phyloP scores from a whole-genome alignment of 2,888 invertebrate genomes.

The Drosophila tripunctata region DNA sequence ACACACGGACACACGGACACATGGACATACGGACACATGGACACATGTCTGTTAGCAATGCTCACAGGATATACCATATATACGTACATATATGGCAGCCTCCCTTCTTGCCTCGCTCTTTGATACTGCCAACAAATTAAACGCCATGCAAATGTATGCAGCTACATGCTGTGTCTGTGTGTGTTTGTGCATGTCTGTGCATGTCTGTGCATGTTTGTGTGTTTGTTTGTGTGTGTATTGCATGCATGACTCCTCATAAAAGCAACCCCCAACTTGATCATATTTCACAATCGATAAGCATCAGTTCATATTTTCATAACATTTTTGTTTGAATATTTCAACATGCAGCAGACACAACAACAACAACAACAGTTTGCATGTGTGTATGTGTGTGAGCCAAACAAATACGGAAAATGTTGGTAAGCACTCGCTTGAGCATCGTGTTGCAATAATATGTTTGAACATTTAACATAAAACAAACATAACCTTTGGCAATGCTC shows the following conservation, averaged over 20 bases:
- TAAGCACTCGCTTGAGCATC: conserved; percentile 61
- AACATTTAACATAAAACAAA: conserved; percentile 82
- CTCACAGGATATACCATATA: conserved; percentile 25
- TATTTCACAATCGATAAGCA: conserved; percentile 83
- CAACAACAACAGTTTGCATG: conserved; percentile 25
- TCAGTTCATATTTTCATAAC: conserved; percentile 82
- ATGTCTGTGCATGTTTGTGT: conserved; percentile 13
- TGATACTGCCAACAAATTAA: conserved; percentile 72
- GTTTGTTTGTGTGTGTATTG: conserved; percentile 29
- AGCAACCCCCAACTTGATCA: conserved; percentile 59
- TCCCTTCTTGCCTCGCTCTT: conserved; percentile 29
- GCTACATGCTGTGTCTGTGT: conserved; percentile 3
- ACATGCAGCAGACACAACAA: conserved; percentile 59
- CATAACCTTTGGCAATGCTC: conserved; percentile 76
- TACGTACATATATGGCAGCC: conserved; percentile 54
- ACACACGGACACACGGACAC: conserved; percentile 8
- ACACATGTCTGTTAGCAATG: conserved; percentile 43
- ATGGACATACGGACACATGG: conserved; percentile 3
- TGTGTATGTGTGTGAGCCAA: conserved; percentile 23
- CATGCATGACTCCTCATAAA: background rate
- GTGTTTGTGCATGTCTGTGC: conserved; percentile 5
- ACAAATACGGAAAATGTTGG: conserved; percentile 64
- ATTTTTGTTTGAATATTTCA: conserved; percentile 75
- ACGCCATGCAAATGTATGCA: conserved; percentile 58
- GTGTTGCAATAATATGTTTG: conserved; percentile 79